These are phyloP conservation scores for Hypselothyrea guttata DNA, from an alignment of 2,888 invertebrate genomes.

Conservation along the genomic window DNA sequence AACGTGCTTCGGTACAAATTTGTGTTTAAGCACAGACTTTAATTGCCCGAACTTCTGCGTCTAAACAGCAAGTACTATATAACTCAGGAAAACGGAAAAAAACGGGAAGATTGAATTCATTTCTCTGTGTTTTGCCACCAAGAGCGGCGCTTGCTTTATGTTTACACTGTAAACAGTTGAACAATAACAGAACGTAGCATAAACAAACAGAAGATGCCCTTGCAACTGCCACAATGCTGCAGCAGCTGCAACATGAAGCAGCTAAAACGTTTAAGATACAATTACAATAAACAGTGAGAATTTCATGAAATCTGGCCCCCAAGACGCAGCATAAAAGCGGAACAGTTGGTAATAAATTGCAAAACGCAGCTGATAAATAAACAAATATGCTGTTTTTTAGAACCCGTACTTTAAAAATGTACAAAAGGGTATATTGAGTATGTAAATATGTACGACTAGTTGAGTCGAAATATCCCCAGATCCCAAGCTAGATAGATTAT, in stretches of 20 bases:
- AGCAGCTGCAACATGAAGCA: conserved; percentile 11
- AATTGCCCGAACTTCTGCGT: no score
- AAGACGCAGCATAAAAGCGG: background rate
- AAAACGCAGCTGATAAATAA: conserved; percentile 28
- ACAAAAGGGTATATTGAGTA: no score
- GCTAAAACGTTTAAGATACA: conserved; percentile 35
- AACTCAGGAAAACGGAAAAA: no score
- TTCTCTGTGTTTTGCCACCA: conserved; percentile 47
- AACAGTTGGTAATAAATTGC: conserved; percentile 40
- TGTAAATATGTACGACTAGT: no score
- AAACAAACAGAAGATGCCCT: conserved; percentile 33
- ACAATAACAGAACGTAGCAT: conserved; percentile 50
- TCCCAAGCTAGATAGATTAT: no score
- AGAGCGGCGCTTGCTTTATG: conserved; percentile 66
- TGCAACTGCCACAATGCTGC: conserved; percentile 18
- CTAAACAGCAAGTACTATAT: no score
- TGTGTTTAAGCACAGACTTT: no score
- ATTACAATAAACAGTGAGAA: conserved; percentile 44
- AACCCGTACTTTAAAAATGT: no score
- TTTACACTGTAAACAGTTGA: conserved; percentile 64
- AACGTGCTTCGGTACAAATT: no score
- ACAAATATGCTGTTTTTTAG: no score
- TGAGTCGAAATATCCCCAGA: no score
- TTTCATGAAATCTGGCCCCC: conserved; percentile 36
- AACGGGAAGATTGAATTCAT: background rate